Base-by-base conservation (phyloP, 2,113 vertebrate genomes). In the Rhinichthys klamathensis region DNA sequence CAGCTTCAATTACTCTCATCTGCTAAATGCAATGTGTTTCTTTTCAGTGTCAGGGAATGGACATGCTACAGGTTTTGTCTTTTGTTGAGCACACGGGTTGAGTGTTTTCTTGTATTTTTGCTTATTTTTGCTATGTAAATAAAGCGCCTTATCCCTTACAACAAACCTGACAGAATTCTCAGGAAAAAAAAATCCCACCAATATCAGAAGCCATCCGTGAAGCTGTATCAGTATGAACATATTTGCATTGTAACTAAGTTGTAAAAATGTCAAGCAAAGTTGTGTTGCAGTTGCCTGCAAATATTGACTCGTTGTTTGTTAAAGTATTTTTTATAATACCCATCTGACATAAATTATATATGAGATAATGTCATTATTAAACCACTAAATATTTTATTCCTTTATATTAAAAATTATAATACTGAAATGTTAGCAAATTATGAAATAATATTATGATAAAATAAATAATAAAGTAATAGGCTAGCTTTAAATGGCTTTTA, bases 401-500 rank as follows among this genome's bases (percentile, higher is more conserved):
- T 56, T 54, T 54, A 54, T 18, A 54, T 6, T 2, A 56, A 8
- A 56, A 38, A 12, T 35, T 1, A 41, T 12, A 2, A 70, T 1
- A 23, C 10, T 12, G 3, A 38, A 23, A 38, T 5, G 2, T 23
- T 41, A 70, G 35, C 0, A 25, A 73, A 73, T 25, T 5, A 13
- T 25, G 6, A 73, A 25, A 25, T 2, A 15, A 54, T 13, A 23
- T 56, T 54, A 51, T 77, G 0, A 75, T 51, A 30, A 27, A 8
- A 16, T 15, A 30, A 46, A 49, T 41, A 51, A 21, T 69, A 51
- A 77, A 30, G 8, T 41, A 9, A 76, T 56, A 54, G 5, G 1
- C 38, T 38, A 38, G 38, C 38, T 38, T 58, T 13, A 63, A 35
- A 41, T 4, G 27, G 61, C 86, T 63, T 84, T 74, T 87, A 87